Base-by-base conservation (phyloP, 2,797 vertebrate genomes). In the Rhyacichthys aspro region DNA sequence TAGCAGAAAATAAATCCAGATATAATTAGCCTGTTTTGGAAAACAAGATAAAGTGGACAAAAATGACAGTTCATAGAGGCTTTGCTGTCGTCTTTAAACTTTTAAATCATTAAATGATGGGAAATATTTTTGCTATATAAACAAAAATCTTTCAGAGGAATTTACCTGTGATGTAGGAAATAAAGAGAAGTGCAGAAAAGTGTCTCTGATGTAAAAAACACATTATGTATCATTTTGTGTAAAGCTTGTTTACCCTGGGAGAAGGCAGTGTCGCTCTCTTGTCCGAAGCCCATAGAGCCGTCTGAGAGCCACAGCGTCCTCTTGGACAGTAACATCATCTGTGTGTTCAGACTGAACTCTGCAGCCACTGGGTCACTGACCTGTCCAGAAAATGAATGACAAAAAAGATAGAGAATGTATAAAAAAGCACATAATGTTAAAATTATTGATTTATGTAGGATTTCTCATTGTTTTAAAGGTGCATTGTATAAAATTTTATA, bases 321-420 rank as follows among this genome's bases (percentile, higher is more conserved):
- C 83, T 96, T 98, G 11, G 95, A 95, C 5, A 98, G 92, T 3
- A 98, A 90, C 59, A 96, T 90, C 94, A 98, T 95, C 67, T 96
- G 96, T 1, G 96, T 98, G 80, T 98, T 98, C 70, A 98, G 87
- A 71, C 94, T 98, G 88, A 98, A 98, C 82, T 98, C 96, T 16
- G 95, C 93, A 3, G 96, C 94, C 42, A 98, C 97, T 0, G 97
- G 96, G 45, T 98, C 96, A 43, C 97, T 98, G 33, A 98, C 96
- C 97, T 98, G 17, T 9, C 11, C 7, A 5, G 36, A 4, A 49
- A 12, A 16, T 4, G 23, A 28, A 28, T 28, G 23, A 28, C 4
- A 6, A 28, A 28, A 28, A 28, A 28, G 7, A 28, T 3, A 28
- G 3, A 28, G 7, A 28, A 28, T 28, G 3, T 28, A 28, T 28